phyloP scores from a whole-genome alignment of 2,797 vertebrate species.

The Gallirallus australis region DNA sequence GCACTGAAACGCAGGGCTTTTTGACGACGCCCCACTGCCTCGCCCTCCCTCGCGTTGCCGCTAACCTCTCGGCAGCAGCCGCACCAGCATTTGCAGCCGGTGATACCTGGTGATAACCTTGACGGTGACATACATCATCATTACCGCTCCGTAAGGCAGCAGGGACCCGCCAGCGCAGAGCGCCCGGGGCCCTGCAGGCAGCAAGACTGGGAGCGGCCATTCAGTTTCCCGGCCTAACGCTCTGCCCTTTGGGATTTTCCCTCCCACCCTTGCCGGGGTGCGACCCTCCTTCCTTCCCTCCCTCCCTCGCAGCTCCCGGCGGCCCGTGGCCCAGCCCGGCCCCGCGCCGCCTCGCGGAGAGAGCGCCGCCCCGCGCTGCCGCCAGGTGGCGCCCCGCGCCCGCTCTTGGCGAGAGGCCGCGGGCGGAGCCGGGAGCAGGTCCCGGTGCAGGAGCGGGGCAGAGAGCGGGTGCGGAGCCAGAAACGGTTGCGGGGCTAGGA shows the following conservation, averaged over 20 bases:
- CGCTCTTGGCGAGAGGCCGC: neutral
- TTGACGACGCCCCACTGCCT: neutral
- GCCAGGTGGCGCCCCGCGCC: conserved; percentile 55
- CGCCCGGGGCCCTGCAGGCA: no score
- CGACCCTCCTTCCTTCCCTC: neutral
- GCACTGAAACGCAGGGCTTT: neutral
- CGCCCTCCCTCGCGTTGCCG: neutral
- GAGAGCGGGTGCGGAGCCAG: neutral
- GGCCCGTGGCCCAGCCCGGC: fast-evolving
- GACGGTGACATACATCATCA: neutral
- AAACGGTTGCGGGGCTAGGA: neutral
- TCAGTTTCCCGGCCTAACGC: neutral
- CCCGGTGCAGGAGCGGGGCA: neutral
- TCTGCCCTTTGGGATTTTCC: neutral
- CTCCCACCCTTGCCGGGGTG: neutral
- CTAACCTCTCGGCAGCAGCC: neutral
- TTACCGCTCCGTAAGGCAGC: neutral
- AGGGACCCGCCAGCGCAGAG: neutral
- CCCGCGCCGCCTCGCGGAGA: neutral
- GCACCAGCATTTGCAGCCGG: neutral
- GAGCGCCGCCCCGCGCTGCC: neutral
- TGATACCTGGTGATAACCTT: neutral
- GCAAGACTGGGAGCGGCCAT: neutral
- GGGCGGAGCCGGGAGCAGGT: neutral
- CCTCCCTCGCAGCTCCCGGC: no score